Percentiles rank a stretch among this genome's conserved stretches.
phyloP scores from a whole-genome alignment of 1,140 invertebrate species.

The Physella acuta region DNA sequence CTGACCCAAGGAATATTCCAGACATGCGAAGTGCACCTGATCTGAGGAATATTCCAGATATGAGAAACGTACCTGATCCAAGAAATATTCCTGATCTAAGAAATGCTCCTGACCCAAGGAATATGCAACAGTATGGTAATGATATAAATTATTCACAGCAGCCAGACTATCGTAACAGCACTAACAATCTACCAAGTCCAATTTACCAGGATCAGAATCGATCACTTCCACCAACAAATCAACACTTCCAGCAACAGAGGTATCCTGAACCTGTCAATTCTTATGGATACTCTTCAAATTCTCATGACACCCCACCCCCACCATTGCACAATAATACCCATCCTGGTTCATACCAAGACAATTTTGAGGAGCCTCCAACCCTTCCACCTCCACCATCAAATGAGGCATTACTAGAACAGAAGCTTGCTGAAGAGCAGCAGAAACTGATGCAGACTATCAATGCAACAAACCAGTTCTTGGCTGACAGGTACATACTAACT shows the following conservation, averaged over 20 bases:
- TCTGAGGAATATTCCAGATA: conserved; percentile 8
- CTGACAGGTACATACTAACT: not conserved
- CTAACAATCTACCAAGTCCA: not conserved
- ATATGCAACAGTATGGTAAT: conserved; percentile 14
- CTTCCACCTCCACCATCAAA: conserved; percentile 46
- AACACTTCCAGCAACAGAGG: conserved; percentile 11
- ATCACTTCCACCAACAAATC: not conserved
- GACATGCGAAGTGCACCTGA: not conserved
- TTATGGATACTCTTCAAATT: not conserved
- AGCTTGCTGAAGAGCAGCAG: conserved; percentile 39
- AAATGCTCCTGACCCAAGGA: conserved; percentile 10
- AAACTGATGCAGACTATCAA: conserved; percentile 33
- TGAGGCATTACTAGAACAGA: conserved; percentile 39
- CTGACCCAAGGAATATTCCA: conserved; percentile 21
- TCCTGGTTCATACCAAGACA: conserved; percentile 40
- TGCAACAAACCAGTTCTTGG: conserved; percentile 18
- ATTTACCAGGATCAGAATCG: not conserved
- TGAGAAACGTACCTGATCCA: not conserved
- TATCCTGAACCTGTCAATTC: not conserved
- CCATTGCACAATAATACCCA: conserved; percentile 37
- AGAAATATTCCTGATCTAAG: conserved; percentile 11
- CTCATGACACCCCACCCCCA: conserved; percentile 35
- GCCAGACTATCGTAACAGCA: conserved; percentile 19
- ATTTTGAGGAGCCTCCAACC: conserved; percentile 49
- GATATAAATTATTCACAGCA: not conserved